A percentile compares a stretch with the other conserved stretches of the same genome.
These are phyloP conservation scores for Sitobion miscanthi DNA, from an alignment of 1,140 invertebrate genomes.

Conservation along the genomic window DNA sequence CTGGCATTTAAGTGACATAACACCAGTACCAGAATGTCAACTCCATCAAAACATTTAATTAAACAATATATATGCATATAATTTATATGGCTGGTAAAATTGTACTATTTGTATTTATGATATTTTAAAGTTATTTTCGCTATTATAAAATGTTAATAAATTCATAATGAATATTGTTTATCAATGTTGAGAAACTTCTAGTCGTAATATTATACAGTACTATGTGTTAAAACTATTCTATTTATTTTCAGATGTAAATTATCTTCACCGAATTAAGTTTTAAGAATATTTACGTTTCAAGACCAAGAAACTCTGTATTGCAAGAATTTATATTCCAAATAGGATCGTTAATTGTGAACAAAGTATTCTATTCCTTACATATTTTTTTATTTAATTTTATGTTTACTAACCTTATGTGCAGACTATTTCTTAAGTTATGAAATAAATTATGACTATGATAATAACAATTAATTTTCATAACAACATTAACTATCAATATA, in stretches of 20 bases:
- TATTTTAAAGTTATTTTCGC: too few species aligned
- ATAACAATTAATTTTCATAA: constrained; percentile 20
- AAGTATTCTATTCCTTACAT: constrained; percentile 15
- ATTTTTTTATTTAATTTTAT: constrained; percentile 33
- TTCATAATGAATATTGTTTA: too few species aligned
- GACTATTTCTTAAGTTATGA: not conserved
- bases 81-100: too few species aligned
- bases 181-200: too few species aligned
- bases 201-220: not conserved
- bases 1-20: too few species aligned
- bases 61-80: too few species aligned
- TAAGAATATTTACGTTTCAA: not conserved
- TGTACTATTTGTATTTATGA: too few species aligned
- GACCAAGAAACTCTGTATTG: constrained; percentile 9
- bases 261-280: constrained; percentile 39
- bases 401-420: not conserved
- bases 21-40: too few species aligned
- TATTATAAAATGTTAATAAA: too few species aligned
- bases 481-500: not conserved
- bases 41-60: too few species aligned
- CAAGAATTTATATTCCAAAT: constrained; percentile 30
- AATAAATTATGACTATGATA: not conserved
- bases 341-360: constrained; percentile 25
- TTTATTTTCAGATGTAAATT: constrained; percentile 43
- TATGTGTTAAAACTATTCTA: not conserved